A percentile compares a stretch with the other conserved stretches of the same genome.
Evolutionary conservation across 2,113 vertebrate species (phyloP).

Genomic region (Perca flavescens): DNA sequence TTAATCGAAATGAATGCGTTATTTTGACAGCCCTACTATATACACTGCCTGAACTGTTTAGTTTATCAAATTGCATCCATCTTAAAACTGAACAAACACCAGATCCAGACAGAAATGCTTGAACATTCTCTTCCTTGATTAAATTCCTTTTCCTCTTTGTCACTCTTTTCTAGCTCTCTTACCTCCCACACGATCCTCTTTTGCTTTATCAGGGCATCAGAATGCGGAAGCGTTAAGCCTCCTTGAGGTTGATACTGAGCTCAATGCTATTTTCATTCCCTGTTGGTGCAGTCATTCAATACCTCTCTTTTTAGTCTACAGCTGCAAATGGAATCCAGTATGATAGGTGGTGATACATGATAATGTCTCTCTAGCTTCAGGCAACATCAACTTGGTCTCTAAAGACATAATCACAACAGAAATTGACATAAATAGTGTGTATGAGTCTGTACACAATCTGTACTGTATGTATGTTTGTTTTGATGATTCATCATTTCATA

Average conservation of each 20-base stretch:
- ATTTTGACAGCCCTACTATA: too few species aligned
- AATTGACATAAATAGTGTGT: neutral
- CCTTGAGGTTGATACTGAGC: conserved; percentile 72
- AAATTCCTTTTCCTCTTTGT: conserved; percentile 48
- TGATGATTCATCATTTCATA: conserved; percentile 3
- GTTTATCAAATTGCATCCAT: neutral
- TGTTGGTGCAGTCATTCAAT: conserved; percentile 63
- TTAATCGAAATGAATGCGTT: too few species aligned
- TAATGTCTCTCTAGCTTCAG: conserved; percentile 35
- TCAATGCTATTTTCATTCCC: conserved; percentile 70
- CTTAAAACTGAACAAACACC: conserved; percentile 36
- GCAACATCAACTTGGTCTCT: conserved; percentile 28
- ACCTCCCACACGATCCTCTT: conserved; percentile 64
- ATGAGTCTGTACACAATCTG: neutral
- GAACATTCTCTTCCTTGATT: conserved; percentile 38
- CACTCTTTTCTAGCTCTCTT: conserved; percentile 41
- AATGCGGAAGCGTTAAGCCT: conserved; percentile 67
- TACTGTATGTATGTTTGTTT: neutral
- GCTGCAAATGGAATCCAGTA: conserved; percentile 61
- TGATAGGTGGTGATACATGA: conserved; percentile 52
- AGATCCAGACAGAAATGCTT: conserved; percentile 24
- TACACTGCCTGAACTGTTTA: neutral
- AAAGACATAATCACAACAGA: conserved; percentile 10
- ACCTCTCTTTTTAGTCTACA: conserved; percentile 48
- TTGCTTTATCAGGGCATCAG: conserved; percentile 62